Evolutionary conservation across 2,797 vertebrate species (phyloP).

Genomic region (Typhlichthys subterraneus): DNA sequence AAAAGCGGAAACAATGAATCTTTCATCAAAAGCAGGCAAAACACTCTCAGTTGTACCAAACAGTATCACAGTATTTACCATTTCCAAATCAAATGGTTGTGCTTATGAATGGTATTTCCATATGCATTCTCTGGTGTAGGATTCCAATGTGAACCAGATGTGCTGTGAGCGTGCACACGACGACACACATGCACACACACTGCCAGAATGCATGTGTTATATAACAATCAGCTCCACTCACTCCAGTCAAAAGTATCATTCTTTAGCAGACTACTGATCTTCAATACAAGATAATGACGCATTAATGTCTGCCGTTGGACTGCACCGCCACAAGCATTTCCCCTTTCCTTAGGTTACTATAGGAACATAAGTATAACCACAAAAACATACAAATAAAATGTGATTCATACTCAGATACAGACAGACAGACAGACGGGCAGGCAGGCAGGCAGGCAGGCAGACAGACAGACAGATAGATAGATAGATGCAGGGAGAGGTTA

Average conservation of each 20-base stretch:
- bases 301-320: conserved; percentile 1
- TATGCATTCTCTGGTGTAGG: conserved; percentile 41
- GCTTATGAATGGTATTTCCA: conserved; percentile 37
- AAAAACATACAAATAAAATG: conserved; percentile 9
- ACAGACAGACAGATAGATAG: conserved; percentile 6
- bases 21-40: conserved; percentile 21
- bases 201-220: conserved; percentile 31
- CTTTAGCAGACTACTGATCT: conserved; percentile 37
- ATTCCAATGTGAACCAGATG: conserved; percentile 79
- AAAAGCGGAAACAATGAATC: conserved; percentile 24
- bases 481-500: neutral
- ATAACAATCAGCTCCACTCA: conserved; percentile 59
- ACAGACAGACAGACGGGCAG: neutral
- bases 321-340: too few relatives aligned
- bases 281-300: conserved; percentile 26
- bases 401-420: conserved; percentile 12
- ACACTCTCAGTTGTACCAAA: conserved; percentile 14
- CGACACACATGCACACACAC: conserved; percentile 37
- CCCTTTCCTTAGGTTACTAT: too few relatives aligned
- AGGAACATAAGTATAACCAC: conserved; percentile 9
- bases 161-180: conserved; percentile 47
- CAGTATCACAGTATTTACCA: conserved; percentile 36
- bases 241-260: conserved; percentile 72
- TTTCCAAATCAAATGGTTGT: conserved; percentile 22
- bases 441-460: neutral